A percentile compares a stretch with the other conserved stretches of the same genome.
These are phyloP conservation scores for Isurus oxyrinchus DNA, from an alignment of 2,113 vertebrate species.

Conservation along the genomic window DNA sequence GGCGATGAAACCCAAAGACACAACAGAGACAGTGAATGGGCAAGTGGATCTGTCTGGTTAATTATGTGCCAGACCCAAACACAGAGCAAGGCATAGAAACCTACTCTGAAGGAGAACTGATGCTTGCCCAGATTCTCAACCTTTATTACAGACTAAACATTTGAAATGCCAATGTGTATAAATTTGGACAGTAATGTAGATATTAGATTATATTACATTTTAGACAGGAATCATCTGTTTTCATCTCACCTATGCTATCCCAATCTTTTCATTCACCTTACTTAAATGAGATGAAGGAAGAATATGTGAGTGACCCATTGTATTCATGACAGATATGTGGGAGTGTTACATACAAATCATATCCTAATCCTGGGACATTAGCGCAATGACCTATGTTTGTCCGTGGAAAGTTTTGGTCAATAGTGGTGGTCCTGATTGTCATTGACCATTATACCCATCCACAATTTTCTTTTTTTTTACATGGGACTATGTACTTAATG, in stretches of 20 bases:
- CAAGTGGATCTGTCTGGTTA: background rate
- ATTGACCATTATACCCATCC: background rate
- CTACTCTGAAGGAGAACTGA: background rate
- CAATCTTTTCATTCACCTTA: background rate
- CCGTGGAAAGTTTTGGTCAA: background rate
- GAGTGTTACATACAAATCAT: background rate
- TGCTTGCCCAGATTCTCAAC: background rate
- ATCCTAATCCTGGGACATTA: background rate
- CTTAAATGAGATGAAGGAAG: background rate
- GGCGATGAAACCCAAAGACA: background rate
- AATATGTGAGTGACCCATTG: background rate
- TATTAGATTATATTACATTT: no score
- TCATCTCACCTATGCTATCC: background rate
- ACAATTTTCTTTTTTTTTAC: background rate
- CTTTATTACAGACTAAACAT: background rate
- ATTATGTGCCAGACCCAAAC: background rate
- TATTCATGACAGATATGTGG: background rate
- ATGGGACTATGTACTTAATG: background rate
- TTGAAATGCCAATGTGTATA: background rate
- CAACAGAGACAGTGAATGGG: background rate
- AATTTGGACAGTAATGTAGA: no score
- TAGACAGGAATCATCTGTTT: no score
- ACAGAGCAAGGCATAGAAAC: background rate
- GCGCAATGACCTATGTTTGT: background rate
- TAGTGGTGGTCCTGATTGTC: background rate